These are phyloP conservation scores for Petrocephalus zakoni DNA, from an alignment of 2,113 vertebrate species.

Conservation along the genomic window DNA sequence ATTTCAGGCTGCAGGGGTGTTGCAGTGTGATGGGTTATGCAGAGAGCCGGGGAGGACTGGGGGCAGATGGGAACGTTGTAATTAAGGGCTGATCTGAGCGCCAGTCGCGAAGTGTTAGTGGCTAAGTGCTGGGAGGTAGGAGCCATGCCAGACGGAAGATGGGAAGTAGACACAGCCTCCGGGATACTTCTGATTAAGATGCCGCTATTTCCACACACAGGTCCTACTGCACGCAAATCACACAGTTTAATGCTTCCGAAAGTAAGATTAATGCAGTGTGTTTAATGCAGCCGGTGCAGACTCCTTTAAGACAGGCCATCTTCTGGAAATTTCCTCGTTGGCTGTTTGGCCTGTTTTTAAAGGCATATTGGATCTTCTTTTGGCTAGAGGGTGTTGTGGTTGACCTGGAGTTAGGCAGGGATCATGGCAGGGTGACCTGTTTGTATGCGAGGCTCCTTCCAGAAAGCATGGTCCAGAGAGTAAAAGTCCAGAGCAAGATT, in stretches of 20 bases:
- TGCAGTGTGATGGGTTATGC: background rate
- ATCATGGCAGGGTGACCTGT: background rate
- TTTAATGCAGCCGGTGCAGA: background rate
- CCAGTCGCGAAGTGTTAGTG: background rate
- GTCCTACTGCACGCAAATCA: background rate
- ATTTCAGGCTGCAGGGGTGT: constrained; percentile 52
- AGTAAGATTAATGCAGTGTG: background rate
- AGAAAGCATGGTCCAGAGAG: background rate
- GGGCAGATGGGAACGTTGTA: constrained; percentile 27
- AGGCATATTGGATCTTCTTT: background rate
- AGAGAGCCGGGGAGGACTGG: background rate
- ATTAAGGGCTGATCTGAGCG: background rate
- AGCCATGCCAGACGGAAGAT: background rate
- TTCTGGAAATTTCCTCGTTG: background rate
- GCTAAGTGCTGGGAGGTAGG: background rate
- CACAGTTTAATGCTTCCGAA: background rate
- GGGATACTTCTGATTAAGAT: background rate
- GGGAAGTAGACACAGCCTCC: background rate
- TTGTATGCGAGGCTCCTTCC: background rate
- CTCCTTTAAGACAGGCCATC: background rate
- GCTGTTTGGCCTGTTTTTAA: background rate
- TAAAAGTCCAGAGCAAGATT: background rate
- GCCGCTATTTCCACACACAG: background rate
- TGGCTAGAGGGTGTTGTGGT: background rate
- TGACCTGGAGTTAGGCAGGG: background rate